Evolutionary conservation across 64 coral and sea anemone genomes (phyloP), one percentile per base, ranked within the genome.

Genomic region (Acropora yongei): DNA sequence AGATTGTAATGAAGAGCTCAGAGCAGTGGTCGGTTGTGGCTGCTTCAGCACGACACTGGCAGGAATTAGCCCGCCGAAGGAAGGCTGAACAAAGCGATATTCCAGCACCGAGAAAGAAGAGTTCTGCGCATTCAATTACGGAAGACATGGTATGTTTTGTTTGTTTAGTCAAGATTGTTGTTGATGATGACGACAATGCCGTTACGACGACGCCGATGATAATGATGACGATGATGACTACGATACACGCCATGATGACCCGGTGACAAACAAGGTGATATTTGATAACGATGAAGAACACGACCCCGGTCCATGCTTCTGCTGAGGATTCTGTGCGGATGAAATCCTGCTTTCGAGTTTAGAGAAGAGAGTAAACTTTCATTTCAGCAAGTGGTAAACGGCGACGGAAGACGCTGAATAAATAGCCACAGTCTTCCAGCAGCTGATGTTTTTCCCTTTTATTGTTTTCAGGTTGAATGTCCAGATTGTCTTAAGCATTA

Each of bases 1-100:
- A 98, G 47, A 92, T 98, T 49, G 93, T 95, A 2, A 82, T 89
- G 61, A 90, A 92, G 83, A 98, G 96, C 77, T 98, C 96, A 0
- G 84, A 87, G 47, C 96, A 95, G 19, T 98, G 93, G 90, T 92
- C 90, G 47, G 85, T 98, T 84, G 95, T 94, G 4, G 92, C 95
- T 6, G 92, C 92, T n/a, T 94, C 83, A 30, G 95, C 95, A 1
- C 84, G 86, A 14, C 95, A 97, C 51, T 97, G 95, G 95, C 88
- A 87, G 58, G 92, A 97, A 49, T 3, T 97, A 77, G 92, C 92
- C 30, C 86, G 80, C 12, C 87, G 76, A 42, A 91, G 41, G 44
- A 94, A 88, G n/a, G 44, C 63, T 14, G 81, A 78, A 60, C 75
- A 73, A n/a, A 80, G 47, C 39, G 88, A 88, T 12, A 60, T 14